Percentiles rank a stretch among this genome's conserved stretches.
phyloP scores from a whole-genome alignment of 2,888 invertebrate species.

The Archips crataeganus region DNA sequence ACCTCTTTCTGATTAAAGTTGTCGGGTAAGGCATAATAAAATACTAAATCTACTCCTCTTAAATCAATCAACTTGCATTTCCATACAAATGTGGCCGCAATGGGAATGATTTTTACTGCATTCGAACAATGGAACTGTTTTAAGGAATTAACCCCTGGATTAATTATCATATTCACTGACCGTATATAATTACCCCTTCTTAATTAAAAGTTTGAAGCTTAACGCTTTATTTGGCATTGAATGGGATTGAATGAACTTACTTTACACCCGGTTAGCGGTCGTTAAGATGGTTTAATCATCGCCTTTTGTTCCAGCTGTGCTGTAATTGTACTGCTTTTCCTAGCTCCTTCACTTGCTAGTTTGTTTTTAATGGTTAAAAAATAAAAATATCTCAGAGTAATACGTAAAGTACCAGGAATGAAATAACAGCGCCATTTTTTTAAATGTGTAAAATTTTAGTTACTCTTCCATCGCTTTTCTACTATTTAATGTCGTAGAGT shows the following conservation, averaged over 20 bases:
- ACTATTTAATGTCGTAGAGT: no score
- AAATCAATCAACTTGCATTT: conserved; percentile 43
- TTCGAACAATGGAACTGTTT: conserved; percentile 78
- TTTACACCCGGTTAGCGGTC: conserved; percentile 23
- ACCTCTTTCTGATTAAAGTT: not conserved
- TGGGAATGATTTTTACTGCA: conserved; percentile 69
- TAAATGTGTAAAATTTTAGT: no score
- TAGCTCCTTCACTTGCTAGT: not conserved
- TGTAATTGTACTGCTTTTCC: conserved; percentile 1
- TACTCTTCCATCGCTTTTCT: no score
- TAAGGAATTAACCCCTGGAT: conserved; percentile 79
- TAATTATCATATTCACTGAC: conserved; percentile 81
- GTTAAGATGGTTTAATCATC: conserved; percentile 7
- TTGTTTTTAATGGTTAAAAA: not conserved
- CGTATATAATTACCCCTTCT: conserved; percentile 81
- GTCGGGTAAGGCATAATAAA: not conserved
- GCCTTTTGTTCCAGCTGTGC: not conserved
- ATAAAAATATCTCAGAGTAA: not conserved
- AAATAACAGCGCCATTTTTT: no score
- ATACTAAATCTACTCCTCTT: not conserved
- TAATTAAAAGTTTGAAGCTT: conserved; percentile 79
- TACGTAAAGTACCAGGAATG: no score
- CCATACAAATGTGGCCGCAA: conserved; percentile 54
- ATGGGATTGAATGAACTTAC: conserved; percentile 29
- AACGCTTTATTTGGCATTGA: conserved; percentile 76